Percentiles rank a stretch among this genome's conserved stretches.
Evolutionary conservation across 2,113 vertebrate genomes (phyloP).

Genomic region (Reinhardtius hippoglossoides): DNA sequence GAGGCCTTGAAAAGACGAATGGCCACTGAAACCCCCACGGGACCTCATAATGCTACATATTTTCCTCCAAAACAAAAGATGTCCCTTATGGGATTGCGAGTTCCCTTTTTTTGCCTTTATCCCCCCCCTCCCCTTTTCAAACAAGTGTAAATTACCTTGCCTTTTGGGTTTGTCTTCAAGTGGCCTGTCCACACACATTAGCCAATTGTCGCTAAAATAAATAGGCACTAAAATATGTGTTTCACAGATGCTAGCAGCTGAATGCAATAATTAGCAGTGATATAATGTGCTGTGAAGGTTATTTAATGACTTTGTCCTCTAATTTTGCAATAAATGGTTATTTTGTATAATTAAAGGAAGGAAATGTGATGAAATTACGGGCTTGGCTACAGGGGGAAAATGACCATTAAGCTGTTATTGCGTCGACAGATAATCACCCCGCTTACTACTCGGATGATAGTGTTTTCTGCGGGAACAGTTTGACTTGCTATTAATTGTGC

Average conservation of each 20-base stretch:
- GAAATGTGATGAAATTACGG: conserved; percentile 61
- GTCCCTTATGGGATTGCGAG: conserved; percentile 69
- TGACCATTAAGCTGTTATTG: conserved; percentile 53
- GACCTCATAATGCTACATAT: conserved; percentile 80
- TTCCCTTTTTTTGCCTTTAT: conserved; percentile 41
- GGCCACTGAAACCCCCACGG: conserved; percentile 74
- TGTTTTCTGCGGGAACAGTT: conserved; percentile 41
- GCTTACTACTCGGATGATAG: conserved; percentile 56
- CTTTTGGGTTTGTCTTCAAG: conserved; percentile 68
- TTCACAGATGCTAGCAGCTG: conserved; percentile 69
- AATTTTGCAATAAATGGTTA: conserved; percentile 68
- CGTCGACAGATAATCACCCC: conserved; percentile 59
- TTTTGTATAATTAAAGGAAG: conserved; percentile 66
- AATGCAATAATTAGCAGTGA: conserved; percentile 67
- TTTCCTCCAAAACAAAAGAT: conserved; percentile 79
- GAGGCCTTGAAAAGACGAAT: conserved; percentile 83
- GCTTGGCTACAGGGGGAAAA: conserved; percentile 51
- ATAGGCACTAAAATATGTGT: conserved; percentile 70
- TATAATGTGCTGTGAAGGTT: conserved; percentile 73
- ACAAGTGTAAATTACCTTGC: conserved; percentile 77
- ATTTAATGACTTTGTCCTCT: conserved; percentile 73
- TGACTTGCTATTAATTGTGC: conserved; percentile 72
- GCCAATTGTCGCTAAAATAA: conserved; percentile 69
- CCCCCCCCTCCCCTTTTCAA: conserved; percentile 61
- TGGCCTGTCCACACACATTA: conserved; percentile 72